Evolutionary conservation across 2,797 vertebrate species (phyloP), one percentile per base, ranked within the genome.

Genomic region (Spea hammondii): DNA sequence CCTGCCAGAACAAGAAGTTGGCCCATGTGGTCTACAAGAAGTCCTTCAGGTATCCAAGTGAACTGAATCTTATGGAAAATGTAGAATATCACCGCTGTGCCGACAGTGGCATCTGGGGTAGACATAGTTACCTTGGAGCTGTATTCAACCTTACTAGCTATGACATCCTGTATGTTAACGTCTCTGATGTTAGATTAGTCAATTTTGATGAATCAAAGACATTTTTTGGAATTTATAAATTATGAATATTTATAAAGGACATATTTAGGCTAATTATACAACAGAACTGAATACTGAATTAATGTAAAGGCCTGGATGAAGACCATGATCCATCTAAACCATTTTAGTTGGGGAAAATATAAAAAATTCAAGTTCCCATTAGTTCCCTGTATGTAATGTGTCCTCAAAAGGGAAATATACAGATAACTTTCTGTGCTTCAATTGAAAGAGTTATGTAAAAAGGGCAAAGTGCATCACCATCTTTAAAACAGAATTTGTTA

Each of bases 211-310:
- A 92, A 83, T 81, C 94, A 1, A 93, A 88, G 85, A 98, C 95
- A 49, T 99, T 95, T 88, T 98, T 99, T 45, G 97, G 97, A 48
- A 86, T 99, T 72, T 97, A 96, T 86, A 95, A 95, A 85, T 91
- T 98, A 86, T 96, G 85, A 87, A n/a, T 3, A 13, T 50, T 59
- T 51, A 0, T 0, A 67, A 78, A 50, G 3, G 0, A 1, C 17
- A 4, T 48, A 8, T 0, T 5, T 4, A 0, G 6, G 57, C 11
- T 49, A 1, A 60, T 51, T 65, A 32, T 14, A 13, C 32, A 32
- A 32, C 32, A 32, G 32, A 8, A 65, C 62, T 13, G 12, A 6
- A 6, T 5, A 17, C 6, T 17, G 60, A 32, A 32, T 17, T 17
- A 6, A 64, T 32, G 13, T 59, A n/a, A 59, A 59, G 57, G n/a